Evolutionary conservation across 2,888 invertebrate genomes (phyloP).

Genomic region (Ectropis crepuscularia): DNA sequence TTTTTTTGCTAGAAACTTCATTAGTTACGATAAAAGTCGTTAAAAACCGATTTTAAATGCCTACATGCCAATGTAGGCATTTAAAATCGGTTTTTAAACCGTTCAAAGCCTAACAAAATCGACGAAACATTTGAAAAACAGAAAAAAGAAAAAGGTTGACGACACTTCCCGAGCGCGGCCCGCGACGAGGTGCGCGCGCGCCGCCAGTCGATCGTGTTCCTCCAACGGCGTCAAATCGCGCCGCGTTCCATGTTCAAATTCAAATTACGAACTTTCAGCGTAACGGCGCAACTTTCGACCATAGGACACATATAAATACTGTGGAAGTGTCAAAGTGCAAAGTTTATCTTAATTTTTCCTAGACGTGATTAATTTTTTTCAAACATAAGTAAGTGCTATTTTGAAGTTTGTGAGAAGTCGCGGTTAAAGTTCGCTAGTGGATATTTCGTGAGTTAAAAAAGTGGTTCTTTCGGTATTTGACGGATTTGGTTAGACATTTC

Average conservation of each 20-base stretch:
- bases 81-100: no score
- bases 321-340: constrained; percentile 59
- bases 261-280: constrained; percentile 65
- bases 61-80: no score
- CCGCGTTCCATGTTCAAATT: constrained; percentile 56
- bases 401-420: constrained; percentile 69
- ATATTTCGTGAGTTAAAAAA: constrained; percentile 48
- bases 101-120: no score
- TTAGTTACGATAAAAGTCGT: no score
- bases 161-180: constrained; percentile 57
- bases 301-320: constrained; percentile 39
- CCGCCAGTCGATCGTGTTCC: constrained; percentile 76
- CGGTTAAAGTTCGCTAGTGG: constrained; percentile 70
- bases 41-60: no score
- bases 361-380: constrained; percentile 44
- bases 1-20: no score
- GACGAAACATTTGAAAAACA: not conserved
- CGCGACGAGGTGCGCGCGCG: constrained; percentile 73
- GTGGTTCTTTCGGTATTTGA: no score
- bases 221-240: constrained; percentile 65
- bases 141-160: constrained; percentile 66
- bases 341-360: constrained; percentile 30
- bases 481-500: no score
- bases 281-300: constrained; percentile 53
- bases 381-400: constrained; percentile 51